phyloP scores from a whole-genome alignment of 2,797 vertebrate species.

The Coranthus polyacanthus region DNA sequence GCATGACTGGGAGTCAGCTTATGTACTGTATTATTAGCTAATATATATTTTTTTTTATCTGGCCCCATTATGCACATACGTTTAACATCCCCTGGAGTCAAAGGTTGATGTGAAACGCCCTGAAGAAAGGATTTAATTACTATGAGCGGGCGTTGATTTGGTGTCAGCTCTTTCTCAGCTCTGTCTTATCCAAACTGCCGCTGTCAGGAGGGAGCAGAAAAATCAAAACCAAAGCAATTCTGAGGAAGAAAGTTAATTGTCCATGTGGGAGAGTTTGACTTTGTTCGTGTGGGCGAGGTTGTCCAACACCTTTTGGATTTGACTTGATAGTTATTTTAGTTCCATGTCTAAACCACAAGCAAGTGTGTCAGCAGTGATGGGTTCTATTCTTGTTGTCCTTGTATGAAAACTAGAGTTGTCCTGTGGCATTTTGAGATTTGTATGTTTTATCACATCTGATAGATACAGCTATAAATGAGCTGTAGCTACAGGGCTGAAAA shows the following conservation, averaged over 20 bases:
- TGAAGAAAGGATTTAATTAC: constrained; percentile 78
- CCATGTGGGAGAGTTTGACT: constrained; percentile 51
- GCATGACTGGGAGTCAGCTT: constrained; percentile 45
- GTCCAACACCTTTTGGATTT: constrained; percentile 38
- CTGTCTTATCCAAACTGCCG: constrained; percentile 45
- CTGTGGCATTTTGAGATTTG: constrained; percentile 43
- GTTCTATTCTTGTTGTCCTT: not conserved
- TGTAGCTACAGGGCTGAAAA: not conserved
- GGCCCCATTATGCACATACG: constrained; percentile 49
- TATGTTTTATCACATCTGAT: constrained; percentile 25
- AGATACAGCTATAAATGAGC: not conserved
- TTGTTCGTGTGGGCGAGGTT: constrained; percentile 25
- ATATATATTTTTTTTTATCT: constrained; percentile 46
- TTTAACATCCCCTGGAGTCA: constrained; percentile 63
- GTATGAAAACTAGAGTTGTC: not conserved
- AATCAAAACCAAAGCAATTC: constrained; percentile 63
- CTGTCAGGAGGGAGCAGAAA: constrained; percentile 55
- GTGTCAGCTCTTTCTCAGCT: constrained; percentile 75
- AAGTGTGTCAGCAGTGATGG: constrained; percentile 10
- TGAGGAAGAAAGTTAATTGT: constrained; percentile 55
- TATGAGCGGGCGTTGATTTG: constrained; percentile 62
- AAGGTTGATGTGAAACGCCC: constrained; percentile 82
- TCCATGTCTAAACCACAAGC: constrained; percentile 22
- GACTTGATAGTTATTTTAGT: constrained; percentile 35
- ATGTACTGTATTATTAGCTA: constrained; percentile 68